phyloP scores from a whole-genome alignment of 2,888 invertebrate genomes.

The Caradrina clavipalpis region DNA sequence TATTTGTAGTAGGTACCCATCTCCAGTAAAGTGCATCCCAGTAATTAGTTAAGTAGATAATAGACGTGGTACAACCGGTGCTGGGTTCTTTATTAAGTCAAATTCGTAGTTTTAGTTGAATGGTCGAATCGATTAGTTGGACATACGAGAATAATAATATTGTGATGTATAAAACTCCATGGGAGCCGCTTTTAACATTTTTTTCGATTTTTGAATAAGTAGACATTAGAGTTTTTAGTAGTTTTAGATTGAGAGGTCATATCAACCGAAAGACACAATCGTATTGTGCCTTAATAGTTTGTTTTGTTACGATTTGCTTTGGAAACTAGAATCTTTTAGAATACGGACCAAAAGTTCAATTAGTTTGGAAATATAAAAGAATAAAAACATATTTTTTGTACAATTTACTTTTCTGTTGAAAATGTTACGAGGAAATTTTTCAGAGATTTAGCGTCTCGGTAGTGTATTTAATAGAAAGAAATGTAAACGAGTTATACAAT shows the following conservation, averaged over 20 bases:
- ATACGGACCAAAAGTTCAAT: conserved; percentile 85
- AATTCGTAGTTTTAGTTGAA: conserved; percentile 74
- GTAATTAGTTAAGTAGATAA: conserved; percentile 83
- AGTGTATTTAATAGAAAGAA: conserved; percentile 79
- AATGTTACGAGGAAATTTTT: conserved; percentile 69
- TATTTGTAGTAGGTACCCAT: conserved; percentile 71
- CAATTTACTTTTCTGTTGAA: conserved; percentile 83
- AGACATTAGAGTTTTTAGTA: conserved; percentile 76
- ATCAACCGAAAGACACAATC: conserved; percentile 86
- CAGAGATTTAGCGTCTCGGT: conserved; percentile 72
- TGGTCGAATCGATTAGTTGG: conserved; percentile 69
- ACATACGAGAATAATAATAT: conserved; percentile 53
- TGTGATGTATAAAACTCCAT: conserved; percentile 66
- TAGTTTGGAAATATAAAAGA: conserved; percentile 77
- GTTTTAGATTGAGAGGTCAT: conserved; percentile 76
- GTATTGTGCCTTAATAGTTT: conserved; percentile 86
- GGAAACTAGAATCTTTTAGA: conserved; percentile 75
- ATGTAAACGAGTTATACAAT: conserved; percentile 73
- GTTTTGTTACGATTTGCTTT: conserved; percentile 71
- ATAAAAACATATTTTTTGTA: conserved; percentile 88
- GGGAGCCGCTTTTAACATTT: conserved; percentile 74
- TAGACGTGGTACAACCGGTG: conserved; percentile 84
- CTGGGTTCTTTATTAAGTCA: conserved; percentile 78
- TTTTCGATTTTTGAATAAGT: conserved; percentile 78
- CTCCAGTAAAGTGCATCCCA: conserved; percentile 88